Base-by-base conservation (phyloP, 1,140 invertebrate genomes). In the Drosophila oshimai region DNA sequence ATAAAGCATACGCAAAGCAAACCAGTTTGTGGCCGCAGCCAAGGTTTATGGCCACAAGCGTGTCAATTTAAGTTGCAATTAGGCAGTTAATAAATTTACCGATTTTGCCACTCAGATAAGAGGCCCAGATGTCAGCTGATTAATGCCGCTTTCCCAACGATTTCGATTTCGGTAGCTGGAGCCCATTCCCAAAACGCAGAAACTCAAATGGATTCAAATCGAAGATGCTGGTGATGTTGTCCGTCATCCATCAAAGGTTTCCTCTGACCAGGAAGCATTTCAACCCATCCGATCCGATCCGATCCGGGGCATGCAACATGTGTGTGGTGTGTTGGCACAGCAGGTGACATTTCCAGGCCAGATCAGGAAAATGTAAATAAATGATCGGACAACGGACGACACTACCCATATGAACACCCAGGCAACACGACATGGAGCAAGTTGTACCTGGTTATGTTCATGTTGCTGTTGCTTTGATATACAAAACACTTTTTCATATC, bases 401-500 rank as follows among this genome's bases (percentile, higher is more conserved):
- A 71, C n/a, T n/a, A n/a, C 53, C 49, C 72, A 73, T 37, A 61
- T 74, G 62, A 67, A 33, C 36, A 39, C 22, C 47, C 53, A 46
- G 57, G 44, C 53, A 46, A 57, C 58, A 68, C 68, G 75, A 84
- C 71, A 74, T 72, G 65, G 33, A 74, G 74, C 77, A 84, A 89
- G 72, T 89, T 88, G 84, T 87, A 74, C 67, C 62, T 68, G 47
- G 55, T 62, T 45, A 62, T 71, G 53, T 36, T 49, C 17, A 44
- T 42, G 36, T 31, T 80, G 68, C 60, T 68, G 80, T 61, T 81
- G 61, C 65, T 74, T 74, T 78, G 70, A 76, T 89, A 76, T 87
- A 87, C 80, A 80, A 86, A 86, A 86, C 76, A 86, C 58, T 87
- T 87, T 87, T 88, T 87, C 81, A 87, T 87, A 87, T 87, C 81